Evolutionary conservation across 2,888 invertebrate genomes (phyloP), one percentile per base, ranked within the genome.

Genomic region (Eupithecia pulchellata): DNA sequence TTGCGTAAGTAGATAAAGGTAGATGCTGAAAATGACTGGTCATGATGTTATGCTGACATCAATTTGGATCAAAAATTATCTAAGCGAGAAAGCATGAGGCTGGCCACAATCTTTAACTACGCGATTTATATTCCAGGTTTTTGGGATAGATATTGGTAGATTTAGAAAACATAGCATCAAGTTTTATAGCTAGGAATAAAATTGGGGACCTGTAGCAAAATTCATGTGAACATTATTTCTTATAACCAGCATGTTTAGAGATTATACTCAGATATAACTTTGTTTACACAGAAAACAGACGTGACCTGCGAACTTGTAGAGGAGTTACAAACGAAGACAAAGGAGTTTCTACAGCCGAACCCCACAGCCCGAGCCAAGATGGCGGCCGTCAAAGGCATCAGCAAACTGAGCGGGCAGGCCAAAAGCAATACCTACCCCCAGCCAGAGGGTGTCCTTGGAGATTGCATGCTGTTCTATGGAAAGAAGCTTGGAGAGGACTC

Each of bases 271-370:
- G 2, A 25, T 25, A 4, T 60, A n/a, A 32, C 27, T 6, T 2
- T 20, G 55, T 55, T 65, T n/a, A 89, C 89, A 52, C 91, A 99
- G 99, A 99, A 99, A 97, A 99, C 99, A 80, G 99, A 99, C 92
- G 98, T 99, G 71, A 99, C 99, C 76, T 97, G 97, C 84, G 99
- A 99, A 91, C 94, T 99, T 85, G 99, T 99, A 47, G 99, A 99
- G 89, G 99, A 99, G 85, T 93, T 99, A 80, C 98, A 99, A 91
- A 94, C 97, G 81, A 99, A 99, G 95, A 99, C 99, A 71, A 99
- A 99, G 95, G 99, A 99, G 94, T 99, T 98, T 91, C 96, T 99
- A 60, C 99, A 99, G 90, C 99, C 99, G 67, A 99, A 99, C 95
- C 99, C 99, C 69, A 99, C 98, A 75, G 98, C 98, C 20, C 95